Evolutionary conservation across 2,797 vertebrate genomes (phyloP), one percentile per base, ranked within the genome.

Genomic region (Pteropus rufus): DNA sequence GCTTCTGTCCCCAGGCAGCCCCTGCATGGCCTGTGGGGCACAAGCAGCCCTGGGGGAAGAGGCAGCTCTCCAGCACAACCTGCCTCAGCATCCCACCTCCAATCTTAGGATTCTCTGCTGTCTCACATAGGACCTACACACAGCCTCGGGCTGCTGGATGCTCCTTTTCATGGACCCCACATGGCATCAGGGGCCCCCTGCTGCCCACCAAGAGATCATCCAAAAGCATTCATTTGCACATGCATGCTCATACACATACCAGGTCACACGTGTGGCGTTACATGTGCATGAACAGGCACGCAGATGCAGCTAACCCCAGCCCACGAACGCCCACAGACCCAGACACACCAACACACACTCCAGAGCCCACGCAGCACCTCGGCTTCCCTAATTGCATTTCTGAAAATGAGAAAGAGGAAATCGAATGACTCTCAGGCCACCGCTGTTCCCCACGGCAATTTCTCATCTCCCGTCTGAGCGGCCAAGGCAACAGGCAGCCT

Each of bases 401-500:
- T 91, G 88, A 91, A 97, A 97, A 96, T 67, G 85, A 95, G 96
- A 97, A 83, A 44, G 85, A 95, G 84, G 82, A 96, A 97, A 97
- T 93, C 36, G 9, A 96, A 96, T 92, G 95, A 97, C 56, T 92
- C 88, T 69, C 88, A 67, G 95, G 91, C 49, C 1, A 95, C 72
- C 7, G 18, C 87, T 9, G 36, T 88, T 93, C 85, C 92, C 97
- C 81, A 44, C 15, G 56, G 94, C 44, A 34, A 93, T 79, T 89
- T 95, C 88, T 85, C 72, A 34, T 94, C 95, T 81, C 81, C 1
- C 3, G 52, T 72, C 70, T 29, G 54, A 65, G n/a, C n/a, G 34
- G 69, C 95, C 1, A 0, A 6, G 16, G 73, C 89, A 82, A 69
- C 88, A 81, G 69, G 62, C 88, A 84, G 58, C 62, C 86, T 73